phyloP scores from a whole-genome alignment of 2,888 invertebrate species.

The Latrodectus hesperus region DNA sequence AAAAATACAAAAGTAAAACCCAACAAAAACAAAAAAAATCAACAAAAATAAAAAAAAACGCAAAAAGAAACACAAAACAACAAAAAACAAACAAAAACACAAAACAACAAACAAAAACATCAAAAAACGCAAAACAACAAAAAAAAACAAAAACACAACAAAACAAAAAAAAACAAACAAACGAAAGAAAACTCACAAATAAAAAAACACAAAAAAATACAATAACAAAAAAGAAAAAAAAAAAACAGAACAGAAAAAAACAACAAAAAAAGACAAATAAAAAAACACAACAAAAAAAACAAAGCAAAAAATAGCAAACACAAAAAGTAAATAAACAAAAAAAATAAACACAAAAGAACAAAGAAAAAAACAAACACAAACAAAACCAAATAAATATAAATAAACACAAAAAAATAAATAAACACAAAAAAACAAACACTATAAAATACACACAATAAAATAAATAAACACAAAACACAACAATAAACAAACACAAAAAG shows the following conservation, averaged over 20 bases:
- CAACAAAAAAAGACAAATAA: background rate
- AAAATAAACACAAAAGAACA: background rate
- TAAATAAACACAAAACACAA: background rate
- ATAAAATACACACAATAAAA: background rate
- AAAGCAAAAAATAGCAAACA: no score
- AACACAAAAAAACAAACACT: background rate
- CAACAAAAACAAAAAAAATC: background rate
- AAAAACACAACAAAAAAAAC: no score
- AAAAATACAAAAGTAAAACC: background rate
- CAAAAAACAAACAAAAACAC: background rate
- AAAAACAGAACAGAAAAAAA: background rate
- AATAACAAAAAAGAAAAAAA: background rate
- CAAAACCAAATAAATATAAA: background rate
- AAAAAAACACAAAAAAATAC: background rate
- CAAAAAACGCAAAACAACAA: background rate
- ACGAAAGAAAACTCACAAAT: background rate
- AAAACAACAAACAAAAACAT: background rate
- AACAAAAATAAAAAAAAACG: background rate
- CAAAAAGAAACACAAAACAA: background rate
- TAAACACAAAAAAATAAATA: background rate
- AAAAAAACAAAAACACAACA: background rate
- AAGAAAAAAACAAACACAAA: background rate
- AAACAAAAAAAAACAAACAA: background rate
- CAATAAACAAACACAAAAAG: background rate
- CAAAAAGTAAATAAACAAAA: background rate